Evolutionary conservation across 2,797 vertebrate genomes (phyloP).

Genomic region (Notolepis coatsorum): DNA sequence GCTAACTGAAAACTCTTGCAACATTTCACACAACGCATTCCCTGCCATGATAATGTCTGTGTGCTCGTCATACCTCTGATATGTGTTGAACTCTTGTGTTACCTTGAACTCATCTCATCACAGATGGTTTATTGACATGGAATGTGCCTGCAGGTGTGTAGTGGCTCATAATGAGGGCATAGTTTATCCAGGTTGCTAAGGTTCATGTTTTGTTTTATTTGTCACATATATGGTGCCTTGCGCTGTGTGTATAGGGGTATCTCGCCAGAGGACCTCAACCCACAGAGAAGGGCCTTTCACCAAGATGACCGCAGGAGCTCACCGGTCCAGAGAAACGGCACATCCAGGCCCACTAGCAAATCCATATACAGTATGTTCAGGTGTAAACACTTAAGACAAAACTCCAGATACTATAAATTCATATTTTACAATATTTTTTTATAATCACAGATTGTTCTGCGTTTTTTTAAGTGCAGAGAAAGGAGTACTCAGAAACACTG

Average conservation of each 20-base stretch:
- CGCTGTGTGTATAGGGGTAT: slow-evolving; percentile 66
- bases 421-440: background rate
- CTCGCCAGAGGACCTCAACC: slow-evolving; percentile 43
- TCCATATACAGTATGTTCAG: slow-evolving; percentile 89
- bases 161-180: background rate
- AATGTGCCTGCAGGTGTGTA: background rate
- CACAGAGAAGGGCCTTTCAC: slow-evolving; percentile 48
- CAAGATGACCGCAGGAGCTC: slow-evolving; percentile 42
- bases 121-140: slow-evolving; percentile 18
- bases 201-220: background rate
- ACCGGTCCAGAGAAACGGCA: slow-evolving; percentile 40
- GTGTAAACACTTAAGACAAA: background rate
- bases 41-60: slow-evolving; percentile 6
- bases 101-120: slow-evolving; percentile 11
- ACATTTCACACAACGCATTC: background rate
- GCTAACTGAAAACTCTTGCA: background rate
- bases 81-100: slow-evolving; percentile 7
- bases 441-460: background rate
- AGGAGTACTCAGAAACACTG: slow-evolving; percentile 84
- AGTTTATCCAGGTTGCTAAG: background rate
- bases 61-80: background rate
- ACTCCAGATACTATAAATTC: background rate
- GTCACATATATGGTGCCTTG: too few relatives aligned
- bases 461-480: slow-evolving; percentile 86
- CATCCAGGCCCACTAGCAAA: slow-evolving; percentile 86